Percentiles rank a stretch among this genome's conserved stretches.
These are phyloP conservation scores for Hesperophylax magnus DNA, from an alignment of 1,140 invertebrate genomes.

Conservation along the genomic window DNA sequence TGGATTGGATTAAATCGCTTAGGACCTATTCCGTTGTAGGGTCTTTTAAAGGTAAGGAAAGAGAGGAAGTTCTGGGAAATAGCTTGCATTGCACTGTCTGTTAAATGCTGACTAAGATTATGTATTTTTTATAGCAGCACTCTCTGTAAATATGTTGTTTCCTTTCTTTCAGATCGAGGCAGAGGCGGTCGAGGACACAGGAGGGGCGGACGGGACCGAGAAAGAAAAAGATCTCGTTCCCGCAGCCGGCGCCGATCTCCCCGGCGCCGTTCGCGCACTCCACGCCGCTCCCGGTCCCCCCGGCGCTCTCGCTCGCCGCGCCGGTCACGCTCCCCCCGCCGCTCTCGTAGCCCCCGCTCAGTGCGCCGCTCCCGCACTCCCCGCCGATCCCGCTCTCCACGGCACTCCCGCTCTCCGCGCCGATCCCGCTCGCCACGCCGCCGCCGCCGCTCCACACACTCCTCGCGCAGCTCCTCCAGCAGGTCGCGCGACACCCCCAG, in stretches of 20 bases:
- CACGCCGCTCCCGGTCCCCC: constrained; percentile 62
- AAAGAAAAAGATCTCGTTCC: constrained; percentile 60
- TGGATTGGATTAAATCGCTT: too few relatives aligned
- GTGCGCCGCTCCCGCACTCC: constrained; percentile 58
- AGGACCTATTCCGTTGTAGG: too few relatives aligned
- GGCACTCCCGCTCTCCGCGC: constrained; percentile 63
- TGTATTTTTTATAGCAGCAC: too few relatives aligned
- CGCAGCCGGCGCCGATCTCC: constrained; percentile 55
- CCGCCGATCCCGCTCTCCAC: constrained; percentile 59
- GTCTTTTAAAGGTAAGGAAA: too few relatives aligned
- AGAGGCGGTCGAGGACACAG: constrained; percentile 65
- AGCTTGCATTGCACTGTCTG: too few relatives aligned
- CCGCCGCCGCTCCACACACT: constrained; percentile 61
- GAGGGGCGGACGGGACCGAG: constrained; percentile 25
- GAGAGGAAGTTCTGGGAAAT: too few relatives aligned
- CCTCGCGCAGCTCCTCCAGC: constrained; percentile 60
- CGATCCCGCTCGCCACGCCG: constrained; percentile 54
- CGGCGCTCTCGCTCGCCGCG: constrained; percentile 64
- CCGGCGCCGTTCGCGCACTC: constrained; percentile 60
- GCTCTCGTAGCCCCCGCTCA: constrained; percentile 60
- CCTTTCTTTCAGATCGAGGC: constrained; percentile 62
- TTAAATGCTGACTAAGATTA: too few relatives aligned
- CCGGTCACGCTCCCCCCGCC: constrained; percentile 64
- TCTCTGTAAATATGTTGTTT: too few relatives aligned
- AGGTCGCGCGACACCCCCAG: constrained; percentile 58